Evolutionary conservation across 2,113 vertebrate species (phyloP).

Genomic region (Arvicanthis niloticus): DNA sequence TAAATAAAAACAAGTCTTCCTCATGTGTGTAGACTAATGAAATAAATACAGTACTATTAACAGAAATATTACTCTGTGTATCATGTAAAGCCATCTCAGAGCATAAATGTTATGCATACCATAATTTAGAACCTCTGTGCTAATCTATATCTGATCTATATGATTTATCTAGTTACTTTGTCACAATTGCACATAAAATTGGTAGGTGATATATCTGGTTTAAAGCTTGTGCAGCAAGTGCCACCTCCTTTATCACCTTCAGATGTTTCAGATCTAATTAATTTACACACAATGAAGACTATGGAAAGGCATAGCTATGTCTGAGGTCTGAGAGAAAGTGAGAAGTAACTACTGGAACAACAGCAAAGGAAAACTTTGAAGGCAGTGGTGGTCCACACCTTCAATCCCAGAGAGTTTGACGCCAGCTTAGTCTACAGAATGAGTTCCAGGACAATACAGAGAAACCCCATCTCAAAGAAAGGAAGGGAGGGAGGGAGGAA

Average conservation of each 20-base stretch:
- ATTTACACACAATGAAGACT: slow-evolving; percentile 27
- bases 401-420: background rate
- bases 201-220: background rate
- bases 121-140: slow-evolving; percentile 6
- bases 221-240: slow-evolving; percentile 21
- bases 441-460: background rate
- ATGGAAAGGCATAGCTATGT: background rate
- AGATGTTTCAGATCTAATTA: slow-evolving; percentile 40
- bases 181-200: slow-evolving; percentile 34
- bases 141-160: background rate
- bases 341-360: background rate
- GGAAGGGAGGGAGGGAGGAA: background rate
- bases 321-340: background rate
- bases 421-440: background rate
- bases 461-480: background rate
- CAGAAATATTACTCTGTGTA: background rate
- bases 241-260: slow-evolving; percentile 9
- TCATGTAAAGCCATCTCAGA: slow-evolving; percentile 22
- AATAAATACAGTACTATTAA: slow-evolving; percentile 24
- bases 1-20: background rate
- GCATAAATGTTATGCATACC: slow-evolving; percentile 14
- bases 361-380: background rate
- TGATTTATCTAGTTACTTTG: slow-evolving; percentile 41
- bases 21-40: background rate
- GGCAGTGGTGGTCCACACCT: background rate